Evolutionary conservation across 2,797 vertebrate genomes (phyloP), one percentile per base, ranked within the genome.

Genomic region (Vespertilio murinus): DNA sequence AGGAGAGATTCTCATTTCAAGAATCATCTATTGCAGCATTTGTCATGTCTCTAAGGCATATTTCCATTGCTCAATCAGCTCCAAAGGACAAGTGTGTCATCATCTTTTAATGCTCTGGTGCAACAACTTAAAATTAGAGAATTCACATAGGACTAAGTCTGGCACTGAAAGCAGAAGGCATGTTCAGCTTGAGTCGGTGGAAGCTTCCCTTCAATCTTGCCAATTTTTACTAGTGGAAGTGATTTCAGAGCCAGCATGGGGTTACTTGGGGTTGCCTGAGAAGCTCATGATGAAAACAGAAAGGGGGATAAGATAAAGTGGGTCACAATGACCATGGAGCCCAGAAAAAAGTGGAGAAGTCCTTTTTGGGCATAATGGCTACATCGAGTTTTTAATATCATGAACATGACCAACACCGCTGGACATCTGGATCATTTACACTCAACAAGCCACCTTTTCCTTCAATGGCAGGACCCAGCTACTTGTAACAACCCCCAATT

Each of bases 51-150:
- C 95, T 83, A 81, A 97, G 97, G 95, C 95, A 69, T 93, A 80
- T 94, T 93, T 88, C 28, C 52, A 86, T 91, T 59, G 95, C 92
- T 73, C 49, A 52, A 96, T 30, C 94, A 40, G 79, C 73, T 93
- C 65, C 90, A 91, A 30, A 92, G 67, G 67, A 14, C 78, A 80
- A 94, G 78, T 9, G 0, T 96, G 89, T 42, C 71, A 95, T 86
- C 77, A 97, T 91, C 87, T 82, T 71, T 84, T 93, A 92, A 22
- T 17, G 90, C 59, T 95, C 81, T 95, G 97, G 94, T 96, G 97
- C 95, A 97, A 96, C 91, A 94, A 56, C 61, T 22, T 25, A 85
- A 90, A 96, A 91, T 56, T 80, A 78, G 3, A 96, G 35, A 82
- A 83, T 94, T 81, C 87, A 97, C 97, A 94, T 88, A 95, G 96